phyloP scores from a whole-genome alignment of 1,140 invertebrate genomes.

The Eupeodes corollae region DNA sequence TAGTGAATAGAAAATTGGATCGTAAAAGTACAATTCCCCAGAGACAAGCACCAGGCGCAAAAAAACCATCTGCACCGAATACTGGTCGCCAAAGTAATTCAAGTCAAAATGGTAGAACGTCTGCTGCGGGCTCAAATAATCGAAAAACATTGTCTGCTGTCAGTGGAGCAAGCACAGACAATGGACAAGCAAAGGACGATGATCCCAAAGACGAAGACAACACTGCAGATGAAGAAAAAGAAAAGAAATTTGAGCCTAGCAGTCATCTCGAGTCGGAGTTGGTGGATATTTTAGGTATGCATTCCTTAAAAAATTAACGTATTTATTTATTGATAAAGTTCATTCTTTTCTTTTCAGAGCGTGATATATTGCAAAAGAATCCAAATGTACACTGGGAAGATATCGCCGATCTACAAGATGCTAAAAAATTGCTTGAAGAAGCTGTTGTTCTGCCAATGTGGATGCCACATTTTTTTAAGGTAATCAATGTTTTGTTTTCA shows the following conservation, averaged over 20 bases:
- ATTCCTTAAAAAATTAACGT: not conserved
- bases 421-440: slow-evolving; percentile 90
- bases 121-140: slow-evolving; percentile 9
- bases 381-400: slow-evolving; percentile 95
- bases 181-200: slow-evolving; percentile 26
- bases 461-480: slow-evolving; percentile 98
- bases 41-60: slow-evolving; percentile 6
- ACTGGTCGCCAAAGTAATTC: not conserved
- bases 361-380: slow-evolving; percentile 97
- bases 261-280: slow-evolving; percentile 80
- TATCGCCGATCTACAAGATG: slow-evolving; percentile 92
- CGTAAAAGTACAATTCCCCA: slow-evolving; percentile 26
- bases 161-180: slow-evolving; percentile 10
- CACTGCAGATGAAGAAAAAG: slow-evolving; percentile 62
- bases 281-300: slow-evolving; percentile 76
- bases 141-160: slow-evolving; percentile 2
- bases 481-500: slow-evolving; percentile 20
- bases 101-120: slow-evolving; percentile 5
- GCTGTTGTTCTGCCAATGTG: slow-evolving; percentile 95
- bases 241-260: slow-evolving; percentile 79
- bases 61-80: not conserved
- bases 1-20: slow-evolving; percentile 4
- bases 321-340: not conserved
- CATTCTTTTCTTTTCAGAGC: slow-evolving; percentile 47
- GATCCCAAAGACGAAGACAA: slow-evolving; percentile 53